Conservation (phyloP, 1,140 invertebrate genomes). For the Apis cerana region DNA sequence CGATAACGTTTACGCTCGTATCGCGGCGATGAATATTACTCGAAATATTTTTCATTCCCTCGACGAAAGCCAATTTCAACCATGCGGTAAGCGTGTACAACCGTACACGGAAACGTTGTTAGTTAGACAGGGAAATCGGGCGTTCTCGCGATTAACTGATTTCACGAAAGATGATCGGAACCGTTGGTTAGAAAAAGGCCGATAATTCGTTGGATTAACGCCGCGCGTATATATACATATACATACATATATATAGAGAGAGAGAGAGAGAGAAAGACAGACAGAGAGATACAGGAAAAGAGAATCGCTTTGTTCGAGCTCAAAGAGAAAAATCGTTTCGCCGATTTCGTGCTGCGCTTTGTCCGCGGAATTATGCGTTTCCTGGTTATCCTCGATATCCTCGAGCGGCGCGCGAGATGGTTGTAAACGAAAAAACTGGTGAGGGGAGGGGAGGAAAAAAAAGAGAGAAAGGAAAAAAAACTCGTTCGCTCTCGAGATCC, state of each 20-base stretch:
- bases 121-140: background rate
- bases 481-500: background rate
- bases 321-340: background rate
- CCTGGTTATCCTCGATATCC: too few relatives aligned
- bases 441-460: background rate
- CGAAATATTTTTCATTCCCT: background rate
- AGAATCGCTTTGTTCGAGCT: background rate
- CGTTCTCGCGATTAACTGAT: background rate
- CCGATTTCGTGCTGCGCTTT: background rate
- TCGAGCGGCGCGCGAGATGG: background rate
- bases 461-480: background rate
- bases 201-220: conserved; percentile 36
- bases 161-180: background rate
- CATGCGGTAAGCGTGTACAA: background rate
- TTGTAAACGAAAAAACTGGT: background rate
- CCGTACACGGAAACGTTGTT: background rate
- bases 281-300: background rate
- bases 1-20: background rate
- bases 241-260: too few relatives aligned
- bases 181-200: conserved; percentile 12
- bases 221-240: too few relatives aligned
- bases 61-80: conserved; percentile 20
- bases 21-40: conserved; percentile 18
- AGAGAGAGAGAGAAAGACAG: too few relatives aligned
- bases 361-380: background rate